phyloP scores from a whole-genome alignment of 2,797 vertebrate species.

The Bradypus variegatus region DNA sequence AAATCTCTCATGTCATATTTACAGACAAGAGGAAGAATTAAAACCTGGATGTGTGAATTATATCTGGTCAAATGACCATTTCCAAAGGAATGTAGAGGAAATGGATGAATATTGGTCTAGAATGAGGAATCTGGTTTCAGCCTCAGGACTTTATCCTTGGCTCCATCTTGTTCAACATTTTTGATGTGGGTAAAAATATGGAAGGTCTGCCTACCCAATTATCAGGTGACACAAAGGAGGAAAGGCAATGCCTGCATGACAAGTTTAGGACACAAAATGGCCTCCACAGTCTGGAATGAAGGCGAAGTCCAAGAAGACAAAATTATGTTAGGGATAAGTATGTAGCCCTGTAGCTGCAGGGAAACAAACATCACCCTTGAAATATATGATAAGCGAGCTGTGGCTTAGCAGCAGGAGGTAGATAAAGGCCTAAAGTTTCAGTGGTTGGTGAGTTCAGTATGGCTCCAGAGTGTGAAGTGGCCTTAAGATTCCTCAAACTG shows the following conservation, averaged over 20 bases:
- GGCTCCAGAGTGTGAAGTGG: neutral
- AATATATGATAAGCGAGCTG: neutral
- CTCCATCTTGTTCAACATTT: neutral
- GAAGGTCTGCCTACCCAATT: neutral
- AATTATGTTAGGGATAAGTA: neutral
- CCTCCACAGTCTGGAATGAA: neutral
- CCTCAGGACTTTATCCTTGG: neutral
- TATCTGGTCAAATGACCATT: neutral
- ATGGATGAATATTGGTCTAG: neutral
- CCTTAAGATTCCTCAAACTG: fast-evolving
- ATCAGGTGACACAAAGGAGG: neutral
- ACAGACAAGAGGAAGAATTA: neutral
- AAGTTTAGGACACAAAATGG: neutral
- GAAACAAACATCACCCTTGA: neutral
- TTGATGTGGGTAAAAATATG: neutral
- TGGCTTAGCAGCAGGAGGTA: neutral
- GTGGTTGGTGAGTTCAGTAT: neutral
- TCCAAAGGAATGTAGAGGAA: neutral
- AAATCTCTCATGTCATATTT: neutral
- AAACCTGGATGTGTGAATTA: neutral
- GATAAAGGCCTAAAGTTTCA: neutral
- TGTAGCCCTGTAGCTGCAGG: neutral
- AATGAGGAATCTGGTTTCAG: neutral
- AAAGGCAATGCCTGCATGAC: neutral
- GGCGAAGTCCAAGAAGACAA: neutral